Conservation (phyloP, 2,797 vertebrate genomes). For the Hypotaenidia okinawae region DNA sequence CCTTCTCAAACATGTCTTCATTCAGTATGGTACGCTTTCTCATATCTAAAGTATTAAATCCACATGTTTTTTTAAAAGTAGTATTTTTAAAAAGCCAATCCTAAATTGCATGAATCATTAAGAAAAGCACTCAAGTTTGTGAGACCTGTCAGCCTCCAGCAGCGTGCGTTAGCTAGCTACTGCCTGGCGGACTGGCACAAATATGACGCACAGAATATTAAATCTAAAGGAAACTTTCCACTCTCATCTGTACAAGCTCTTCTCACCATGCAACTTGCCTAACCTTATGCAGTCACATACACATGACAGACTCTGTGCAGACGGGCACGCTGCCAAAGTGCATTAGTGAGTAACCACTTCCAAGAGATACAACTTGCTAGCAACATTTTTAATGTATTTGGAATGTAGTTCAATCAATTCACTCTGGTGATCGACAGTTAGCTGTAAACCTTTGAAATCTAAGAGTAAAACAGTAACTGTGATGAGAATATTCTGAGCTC, state of each 20-base stretch:
- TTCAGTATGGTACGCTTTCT: neutral
- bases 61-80: neutral
- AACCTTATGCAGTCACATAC: neutral
- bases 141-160: neutral
- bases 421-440: neutral
- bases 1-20: neutral
- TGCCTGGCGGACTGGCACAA: neutral
- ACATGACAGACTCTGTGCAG: neutral
- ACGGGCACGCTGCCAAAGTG: neutral
- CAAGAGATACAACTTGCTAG: neutral
- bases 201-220: neutral
- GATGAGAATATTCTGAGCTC: neutral
- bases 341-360: neutral
- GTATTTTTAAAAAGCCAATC: neutral
- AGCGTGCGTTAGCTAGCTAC: neutral
- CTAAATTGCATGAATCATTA: neutral
- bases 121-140: neutral
- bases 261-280: neutral
- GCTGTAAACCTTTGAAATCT: neutral
- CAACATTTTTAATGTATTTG: neutral
- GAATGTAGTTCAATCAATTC: neutral
- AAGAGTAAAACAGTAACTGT: neutral
- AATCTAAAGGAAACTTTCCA: slow-evolving; percentile 45
- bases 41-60: neutral
- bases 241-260: slow-evolving; percentile 8